phyloP scores from a whole-genome alignment of 92 coral and sea anemone genomes.

The Actinernus sp. region DNA sequence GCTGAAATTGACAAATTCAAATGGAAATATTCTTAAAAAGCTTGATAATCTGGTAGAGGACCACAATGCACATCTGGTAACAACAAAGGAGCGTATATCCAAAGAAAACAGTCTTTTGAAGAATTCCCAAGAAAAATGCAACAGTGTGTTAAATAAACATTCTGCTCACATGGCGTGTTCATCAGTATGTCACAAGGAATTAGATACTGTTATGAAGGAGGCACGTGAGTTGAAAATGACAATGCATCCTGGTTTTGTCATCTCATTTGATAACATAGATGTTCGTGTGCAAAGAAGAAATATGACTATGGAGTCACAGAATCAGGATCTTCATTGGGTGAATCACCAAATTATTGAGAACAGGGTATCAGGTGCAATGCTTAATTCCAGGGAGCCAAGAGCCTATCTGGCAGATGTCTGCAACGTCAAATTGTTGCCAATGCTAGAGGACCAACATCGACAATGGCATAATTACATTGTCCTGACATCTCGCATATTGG shows the following conservation, averaged over 20 bases:
- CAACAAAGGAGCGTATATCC: slow-evolving; percentile 33
- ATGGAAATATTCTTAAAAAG: slow-evolving; percentile 30
- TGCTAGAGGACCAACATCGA: slow-evolving; percentile 38
- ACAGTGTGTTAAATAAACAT: slow-evolving; percentile 10
- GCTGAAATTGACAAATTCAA: slow-evolving; percentile 53
- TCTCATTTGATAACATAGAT: slow-evolving; percentile 71
- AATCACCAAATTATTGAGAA: slow-evolving; percentile 69
- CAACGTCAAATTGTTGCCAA: slow-evolving; percentile 51
- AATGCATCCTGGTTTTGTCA: slow-evolving; percentile 68
- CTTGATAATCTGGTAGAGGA: slow-evolving; percentile 55
- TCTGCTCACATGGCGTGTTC: slow-evolving; percentile 28
- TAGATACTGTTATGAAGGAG: slow-evolving; percentile 1
- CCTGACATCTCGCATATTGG: slow-evolving; percentile 55
- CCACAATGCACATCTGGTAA: slow-evolving; percentile 34
- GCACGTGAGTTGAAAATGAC: background rate
- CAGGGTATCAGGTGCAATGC: slow-evolving; percentile 56
- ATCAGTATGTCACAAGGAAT: slow-evolving; percentile 25
- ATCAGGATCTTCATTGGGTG: slow-evolving; percentile 72
- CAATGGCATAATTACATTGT: slow-evolving; percentile 61
- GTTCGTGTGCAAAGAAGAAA: slow-evolving; percentile 40
- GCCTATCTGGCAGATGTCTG: slow-evolving; percentile 37
- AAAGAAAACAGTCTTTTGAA: slow-evolving; percentile 19
- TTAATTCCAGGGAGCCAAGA: slow-evolving; percentile 35
- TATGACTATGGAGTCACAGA: slow-evolving; percentile 68
- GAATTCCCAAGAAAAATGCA: slow-evolving; percentile 18